phyloP scores from a whole-genome alignment of 2,888 invertebrate genomes.

The Melanostoma scalare region DNA sequence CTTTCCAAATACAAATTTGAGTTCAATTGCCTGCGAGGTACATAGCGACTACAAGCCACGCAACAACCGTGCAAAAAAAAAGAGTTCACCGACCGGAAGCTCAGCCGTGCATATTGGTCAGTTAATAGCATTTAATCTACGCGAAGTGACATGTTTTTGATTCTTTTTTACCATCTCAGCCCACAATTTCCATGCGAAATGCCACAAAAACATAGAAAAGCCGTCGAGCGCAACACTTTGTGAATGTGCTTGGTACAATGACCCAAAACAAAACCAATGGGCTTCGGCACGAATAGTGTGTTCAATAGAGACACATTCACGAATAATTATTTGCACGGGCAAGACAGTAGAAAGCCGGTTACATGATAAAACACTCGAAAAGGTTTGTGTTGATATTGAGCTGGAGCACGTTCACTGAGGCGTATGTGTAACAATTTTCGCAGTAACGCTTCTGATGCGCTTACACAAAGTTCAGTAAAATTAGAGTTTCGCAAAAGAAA shows the following conservation, averaged over 20 bases:
- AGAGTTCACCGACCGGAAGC: conserved; percentile 71
- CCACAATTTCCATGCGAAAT: conserved; percentile 27
- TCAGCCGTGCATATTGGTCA: conserved; percentile 68
- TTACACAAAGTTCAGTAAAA: no score
- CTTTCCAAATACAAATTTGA: conserved; percentile 54
- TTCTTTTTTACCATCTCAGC: conserved; percentile 11
- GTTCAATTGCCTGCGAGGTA: conserved; percentile 55
- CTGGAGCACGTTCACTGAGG: conserved; percentile 34
- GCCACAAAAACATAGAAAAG: conserved; percentile 29
- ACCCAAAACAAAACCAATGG: conserved; percentile 56
- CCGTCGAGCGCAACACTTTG: conserved; percentile 51
- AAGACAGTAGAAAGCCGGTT: conserved; percentile 19
- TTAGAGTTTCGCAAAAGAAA: no score
- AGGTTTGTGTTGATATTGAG: background rate
- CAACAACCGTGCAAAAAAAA: conserved; percentile 23
- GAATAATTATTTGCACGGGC: conserved; percentile 42
- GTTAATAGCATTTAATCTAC: conserved; percentile 60
- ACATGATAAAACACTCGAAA: conserved; percentile 3
- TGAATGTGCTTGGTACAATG: conserved; percentile 43
- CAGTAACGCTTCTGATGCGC: no score
- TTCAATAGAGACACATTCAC: conserved; percentile 19
- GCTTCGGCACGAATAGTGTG: conserved; percentile 19
- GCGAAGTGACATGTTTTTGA: conserved; percentile 52
- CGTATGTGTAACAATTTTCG: conserved; percentile 61
- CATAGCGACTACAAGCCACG: background rate